phyloP scores from a whole-genome alignment of 2,113 vertebrate genomes.

The Sylvilagus bachmani region DNA sequence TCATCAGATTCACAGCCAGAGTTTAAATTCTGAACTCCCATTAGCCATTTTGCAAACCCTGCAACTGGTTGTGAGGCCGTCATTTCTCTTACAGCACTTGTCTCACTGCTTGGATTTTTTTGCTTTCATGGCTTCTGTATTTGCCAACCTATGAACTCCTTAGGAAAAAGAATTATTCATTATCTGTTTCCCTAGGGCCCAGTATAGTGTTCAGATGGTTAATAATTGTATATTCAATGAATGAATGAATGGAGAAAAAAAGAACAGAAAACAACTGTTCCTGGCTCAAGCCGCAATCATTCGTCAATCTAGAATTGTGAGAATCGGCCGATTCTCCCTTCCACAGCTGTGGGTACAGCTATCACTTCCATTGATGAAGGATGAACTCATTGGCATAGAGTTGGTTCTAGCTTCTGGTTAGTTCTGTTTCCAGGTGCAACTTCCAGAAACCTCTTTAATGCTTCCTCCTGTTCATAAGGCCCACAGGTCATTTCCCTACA shows the following conservation, averaged over 20 bases:
- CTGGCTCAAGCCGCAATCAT: neutral
- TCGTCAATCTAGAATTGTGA: neutral
- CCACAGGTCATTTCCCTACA: slow-evolving; percentile 58
- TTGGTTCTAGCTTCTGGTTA: neutral
- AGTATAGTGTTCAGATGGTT: neutral
- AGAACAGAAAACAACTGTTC: neutral
- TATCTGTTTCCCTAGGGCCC: neutral
- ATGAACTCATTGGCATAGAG: neutral
- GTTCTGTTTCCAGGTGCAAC: slow-evolving; percentile 53
- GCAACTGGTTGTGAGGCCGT: neutral
- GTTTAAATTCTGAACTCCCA: slow-evolving; percentile 7
- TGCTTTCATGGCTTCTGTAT: neutral
- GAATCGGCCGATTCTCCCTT: neutral
- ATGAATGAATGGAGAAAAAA: slow-evolving; percentile 6
- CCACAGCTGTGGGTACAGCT: neutral
- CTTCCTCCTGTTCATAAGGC: slow-evolving; percentile 24
- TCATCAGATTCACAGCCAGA: neutral
- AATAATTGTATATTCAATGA: slow-evolving; percentile 27
- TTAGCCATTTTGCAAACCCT: neutral
- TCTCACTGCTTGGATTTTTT: neutral
- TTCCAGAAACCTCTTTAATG: slow-evolving; percentile 12
- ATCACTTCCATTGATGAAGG: neutral
- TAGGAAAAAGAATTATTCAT: neutral
- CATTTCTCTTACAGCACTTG: neutral
- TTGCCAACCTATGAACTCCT: neutral